Evolutionary conservation across 2,113 vertebrate genomes (phyloP).

Genomic region (Chloroceryle aenea): DNA sequence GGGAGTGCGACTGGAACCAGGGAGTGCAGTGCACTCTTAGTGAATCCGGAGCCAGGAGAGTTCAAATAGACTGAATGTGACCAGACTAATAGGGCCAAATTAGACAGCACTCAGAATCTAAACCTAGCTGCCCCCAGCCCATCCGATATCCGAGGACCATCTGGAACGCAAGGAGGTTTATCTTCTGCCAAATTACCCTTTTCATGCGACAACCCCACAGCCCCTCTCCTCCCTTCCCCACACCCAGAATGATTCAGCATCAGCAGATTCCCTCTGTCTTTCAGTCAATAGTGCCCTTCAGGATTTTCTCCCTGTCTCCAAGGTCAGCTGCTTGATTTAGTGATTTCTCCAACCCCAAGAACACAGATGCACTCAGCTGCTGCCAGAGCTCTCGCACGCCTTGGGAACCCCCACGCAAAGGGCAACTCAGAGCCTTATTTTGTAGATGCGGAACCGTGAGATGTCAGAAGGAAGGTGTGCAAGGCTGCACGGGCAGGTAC

Average conservation of each 20-base stretch:
- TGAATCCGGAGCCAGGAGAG: too few species aligned
- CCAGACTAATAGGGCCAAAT: too few species aligned
- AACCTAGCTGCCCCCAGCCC: too few species aligned
- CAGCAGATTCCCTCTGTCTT: not conserved
- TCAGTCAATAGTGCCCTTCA: accelerated
- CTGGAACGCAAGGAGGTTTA: too few species aligned
- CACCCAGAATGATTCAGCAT: not conserved
- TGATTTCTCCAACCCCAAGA: not conserved
- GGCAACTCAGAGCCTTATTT: not conserved
- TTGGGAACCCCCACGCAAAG: not conserved
- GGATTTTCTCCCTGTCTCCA: not conserved
- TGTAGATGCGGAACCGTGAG: not conserved
- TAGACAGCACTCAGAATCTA: too few species aligned
- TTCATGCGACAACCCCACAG: not conserved
- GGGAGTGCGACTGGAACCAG: too few species aligned
- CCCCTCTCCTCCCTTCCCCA: not conserved
- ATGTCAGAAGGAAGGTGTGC: not conserved
- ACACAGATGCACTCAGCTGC: not conserved
- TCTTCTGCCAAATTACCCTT: too few species aligned
- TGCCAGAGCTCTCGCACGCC: not conserved
- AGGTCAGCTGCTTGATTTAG: not conserved
- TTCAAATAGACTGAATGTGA: too few species aligned
- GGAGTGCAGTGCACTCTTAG: too few species aligned
- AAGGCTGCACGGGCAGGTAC: not conserved
- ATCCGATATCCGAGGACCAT: too few species aligned